These are phyloP conservation scores for Alexandromys fortis DNA, from an alignment of 2,113 vertebrate species.

Conservation along the genomic window DNA sequence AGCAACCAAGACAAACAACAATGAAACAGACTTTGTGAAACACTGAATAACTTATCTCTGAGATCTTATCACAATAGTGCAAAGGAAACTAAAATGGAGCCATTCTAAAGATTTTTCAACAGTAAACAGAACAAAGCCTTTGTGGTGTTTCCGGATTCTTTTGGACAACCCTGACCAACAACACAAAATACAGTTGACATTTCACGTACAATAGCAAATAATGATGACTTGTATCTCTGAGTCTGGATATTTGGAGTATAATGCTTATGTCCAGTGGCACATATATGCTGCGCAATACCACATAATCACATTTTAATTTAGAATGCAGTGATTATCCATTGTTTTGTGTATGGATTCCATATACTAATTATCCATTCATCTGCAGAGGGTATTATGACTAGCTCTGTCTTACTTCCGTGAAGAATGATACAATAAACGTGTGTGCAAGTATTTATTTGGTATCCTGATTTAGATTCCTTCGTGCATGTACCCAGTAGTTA, in stretches of 20 bases:
- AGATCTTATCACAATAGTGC: background rate
- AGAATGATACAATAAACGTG: background rate
- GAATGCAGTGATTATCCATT: background rate
- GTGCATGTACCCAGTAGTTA: too few relatives aligned
- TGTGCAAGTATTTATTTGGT: background rate
- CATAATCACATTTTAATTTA: background rate
- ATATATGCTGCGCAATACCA: background rate
- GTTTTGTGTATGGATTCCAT: background rate
- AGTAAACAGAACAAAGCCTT: background rate
- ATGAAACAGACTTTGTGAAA: background rate
- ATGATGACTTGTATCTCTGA: background rate
- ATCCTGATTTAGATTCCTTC: background rate
- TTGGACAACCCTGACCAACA: background rate
- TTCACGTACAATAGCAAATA: background rate
- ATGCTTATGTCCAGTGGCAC: background rate
- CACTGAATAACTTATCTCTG: background rate
- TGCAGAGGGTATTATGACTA: background rate
- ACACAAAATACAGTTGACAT: background rate
- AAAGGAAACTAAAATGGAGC: background rate
- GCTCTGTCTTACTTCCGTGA: background rate
- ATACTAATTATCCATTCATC: background rate
- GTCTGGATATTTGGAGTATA: background rate
- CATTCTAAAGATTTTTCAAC: background rate
- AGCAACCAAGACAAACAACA: too few relatives aligned
- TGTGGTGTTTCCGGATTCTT: background rate